phyloP scores from a whole-genome alignment of 2,888 invertebrate species.

The Parnassius mnemosyne region DNA sequence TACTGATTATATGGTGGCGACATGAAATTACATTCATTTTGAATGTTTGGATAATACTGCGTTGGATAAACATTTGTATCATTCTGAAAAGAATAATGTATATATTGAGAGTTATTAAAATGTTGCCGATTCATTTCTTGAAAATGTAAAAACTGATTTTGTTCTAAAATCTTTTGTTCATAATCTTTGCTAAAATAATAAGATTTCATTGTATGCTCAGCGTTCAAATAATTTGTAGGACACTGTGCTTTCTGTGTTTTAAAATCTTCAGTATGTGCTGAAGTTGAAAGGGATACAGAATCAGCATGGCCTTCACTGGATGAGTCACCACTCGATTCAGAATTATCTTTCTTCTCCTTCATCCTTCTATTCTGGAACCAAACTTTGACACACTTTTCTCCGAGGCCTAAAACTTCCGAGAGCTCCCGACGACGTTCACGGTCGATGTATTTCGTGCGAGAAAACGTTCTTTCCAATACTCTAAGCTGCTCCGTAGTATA shows the following conservation, averaged over 20 bases:
- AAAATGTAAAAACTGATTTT: conserved; percentile 2
- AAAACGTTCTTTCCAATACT: conserved; percentile 77
- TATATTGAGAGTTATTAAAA: conserved; percentile 1
- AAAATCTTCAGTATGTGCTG: conserved; percentile 9
- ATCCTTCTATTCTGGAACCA: conserved; percentile 93
- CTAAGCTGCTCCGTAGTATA: conserved; percentile 86
- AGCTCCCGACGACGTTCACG: conserved; percentile 83
- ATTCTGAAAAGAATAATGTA: conserved; percentile 27
- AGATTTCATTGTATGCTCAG: not conserved
- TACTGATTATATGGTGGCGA: conserved; percentile 8
- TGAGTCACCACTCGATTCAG: conserved; percentile 49
- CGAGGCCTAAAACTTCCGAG: conserved; percentile 81
- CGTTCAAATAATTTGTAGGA: not conserved
- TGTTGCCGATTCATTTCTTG: conserved; percentile 10
- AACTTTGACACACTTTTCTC: conserved; percentile 88
- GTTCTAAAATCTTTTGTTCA: not conserved
- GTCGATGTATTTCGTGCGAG: conserved; percentile 82
- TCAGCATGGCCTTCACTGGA: conserved; percentile 38
- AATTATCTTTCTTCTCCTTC: conserved; percentile 83
- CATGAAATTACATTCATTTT: conserved; percentile 22
- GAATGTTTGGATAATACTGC: conserved; percentile 44
- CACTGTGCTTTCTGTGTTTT: not conserved
- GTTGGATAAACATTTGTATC: conserved; percentile 45
- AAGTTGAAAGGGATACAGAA: conserved; percentile 27
- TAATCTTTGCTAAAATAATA: not conserved